Percentiles rank a stretch among this genome's conserved stretches.
Conservation (phyloP, 64 coral and sea anemone genomes). For the Stichodactyla helianthus region DNA sequence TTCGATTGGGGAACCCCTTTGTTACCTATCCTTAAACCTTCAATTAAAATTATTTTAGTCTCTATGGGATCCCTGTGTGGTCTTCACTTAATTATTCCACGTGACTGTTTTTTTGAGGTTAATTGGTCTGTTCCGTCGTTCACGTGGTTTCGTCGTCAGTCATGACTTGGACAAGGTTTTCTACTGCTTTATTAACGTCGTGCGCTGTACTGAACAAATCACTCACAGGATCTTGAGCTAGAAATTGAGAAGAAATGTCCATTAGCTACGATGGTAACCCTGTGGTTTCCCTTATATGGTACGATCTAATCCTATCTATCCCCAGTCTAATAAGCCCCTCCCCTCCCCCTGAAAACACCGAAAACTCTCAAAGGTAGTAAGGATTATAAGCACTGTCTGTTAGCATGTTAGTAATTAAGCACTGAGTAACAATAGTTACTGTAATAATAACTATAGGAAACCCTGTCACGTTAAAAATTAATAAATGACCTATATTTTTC, state of each 20-base stretch:
- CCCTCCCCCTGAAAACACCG: no score
- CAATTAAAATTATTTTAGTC: slow-evolving; percentile 3
- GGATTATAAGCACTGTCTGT: no score
- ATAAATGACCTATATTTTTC: no score
- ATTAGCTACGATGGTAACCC: neutral
- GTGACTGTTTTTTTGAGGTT: neutral
- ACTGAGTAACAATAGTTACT: no score
- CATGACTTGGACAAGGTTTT: slow-evolving; percentile 75
- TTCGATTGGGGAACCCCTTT: neutral
- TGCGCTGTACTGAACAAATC: slow-evolving; percentile 80
- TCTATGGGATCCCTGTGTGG: slow-evolving; percentile 8
- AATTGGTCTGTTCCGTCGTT: neutral
- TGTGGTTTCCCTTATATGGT: neutral
- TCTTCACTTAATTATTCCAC: neutral
- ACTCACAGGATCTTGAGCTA: slow-evolving; percentile 68
- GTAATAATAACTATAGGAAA: no score
- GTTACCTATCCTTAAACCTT: slow-evolving; percentile 9
- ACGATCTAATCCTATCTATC: no score
- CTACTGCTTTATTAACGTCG: slow-evolving; percentile 85
- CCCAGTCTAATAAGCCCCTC: no score
- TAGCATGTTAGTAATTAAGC: no score
- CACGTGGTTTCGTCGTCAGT: slow-evolving; percentile 45
- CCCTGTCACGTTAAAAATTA: no score
- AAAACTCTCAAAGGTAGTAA: no score
- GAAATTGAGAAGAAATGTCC: neutral